Evolutionary conservation across 35 echinoderm and acorn worm species (phyloP), one percentile per base, ranked within the genome.

Genomic region (Amphiura filiformis): DNA sequence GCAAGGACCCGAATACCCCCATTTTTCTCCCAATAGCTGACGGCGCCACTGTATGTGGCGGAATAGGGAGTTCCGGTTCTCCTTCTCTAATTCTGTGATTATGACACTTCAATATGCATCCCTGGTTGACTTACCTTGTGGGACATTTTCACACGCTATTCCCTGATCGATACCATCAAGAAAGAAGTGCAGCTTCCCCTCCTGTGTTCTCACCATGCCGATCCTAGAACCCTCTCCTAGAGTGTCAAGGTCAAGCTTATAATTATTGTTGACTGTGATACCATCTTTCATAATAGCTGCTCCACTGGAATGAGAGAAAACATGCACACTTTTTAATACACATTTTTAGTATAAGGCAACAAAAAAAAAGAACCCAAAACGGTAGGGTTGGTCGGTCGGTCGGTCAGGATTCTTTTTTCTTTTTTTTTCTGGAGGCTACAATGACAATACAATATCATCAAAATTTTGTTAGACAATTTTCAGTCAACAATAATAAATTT

Each of bases 271-370:
- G 33, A 99, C 77, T 2, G 90, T 93, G 42, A 90, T 82, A 15
- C 96, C 96, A 57, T 99, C 93, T 34, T 90, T 85, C 57, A 99
- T 92, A 3, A 99, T 80, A 75, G 89, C 82, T 12, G 93, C 91
- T 37, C 96, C 96, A 88, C 96, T 56, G 35, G 65, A 85, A 35
- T 20, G 32, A 35, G 37, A 37, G 83, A 37, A 22, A 18, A 40
- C 2, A 40, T 42, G 26, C 38, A 80, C 78, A 34, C 13, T 80
- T 36, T 18, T 12, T 80, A 1, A 17, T 30, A 77, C n/a, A 77
- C 75, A 17, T 80, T 1, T 70, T 70, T 70, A 70, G 4, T n/a
- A n/a, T n/a, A n/a, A n/a, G n/a, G n/a, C n/a, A n/a, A n/a, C n/a
- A n/a, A n/a, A n/a, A n/a, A n/a, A n/a, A n/a, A n/a, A n/a, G n/a